These are phyloP conservation scores for Melanotaenia boesemani DNA, from an alignment of 2,797 vertebrate species.

Conservation along the genomic window DNA sequence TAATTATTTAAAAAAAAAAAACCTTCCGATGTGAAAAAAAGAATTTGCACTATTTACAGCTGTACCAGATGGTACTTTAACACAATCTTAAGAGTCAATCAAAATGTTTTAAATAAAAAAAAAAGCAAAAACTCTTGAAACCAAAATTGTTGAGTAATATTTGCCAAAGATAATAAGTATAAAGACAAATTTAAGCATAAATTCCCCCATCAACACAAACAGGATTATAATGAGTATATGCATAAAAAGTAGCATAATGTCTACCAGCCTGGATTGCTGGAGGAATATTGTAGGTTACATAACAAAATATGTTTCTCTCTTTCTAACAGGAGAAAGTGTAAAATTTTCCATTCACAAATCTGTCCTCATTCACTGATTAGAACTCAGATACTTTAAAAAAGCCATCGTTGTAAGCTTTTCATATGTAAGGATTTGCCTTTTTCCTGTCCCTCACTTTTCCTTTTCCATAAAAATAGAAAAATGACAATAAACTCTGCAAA, in stretches of 20 bases:
- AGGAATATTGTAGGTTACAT: constrained; percentile 3
- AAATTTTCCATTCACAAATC: constrained; percentile 7
- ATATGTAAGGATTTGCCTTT: background rate
- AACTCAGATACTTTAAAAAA: background rate
- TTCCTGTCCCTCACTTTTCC: background rate
- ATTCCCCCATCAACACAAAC: too few species aligned
- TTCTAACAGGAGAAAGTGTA: background rate
- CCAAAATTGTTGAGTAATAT: too few species aligned
- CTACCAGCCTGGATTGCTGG: background rate
- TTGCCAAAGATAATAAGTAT: background rate
- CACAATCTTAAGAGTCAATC: background rate
- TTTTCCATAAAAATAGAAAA: background rate
- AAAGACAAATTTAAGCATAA: background rate
- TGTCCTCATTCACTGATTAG: background rate
- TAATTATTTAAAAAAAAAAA: constrained; percentile 22
- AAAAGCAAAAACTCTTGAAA: background rate
- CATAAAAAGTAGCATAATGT: background rate
- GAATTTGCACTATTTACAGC: constrained; percentile 2
- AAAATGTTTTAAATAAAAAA: background rate
- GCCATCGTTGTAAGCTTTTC: background rate
- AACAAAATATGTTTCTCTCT: background rate
- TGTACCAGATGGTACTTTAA: constrained; percentile 10
- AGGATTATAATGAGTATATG: background rate
- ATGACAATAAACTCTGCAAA: background rate
- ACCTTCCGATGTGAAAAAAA: constrained; percentile 14